Evolutionary conservation across 2,797 vertebrate genomes (phyloP), one percentile per base, ranked within the genome.

Genomic region (Lacerta bilineata): DNA sequence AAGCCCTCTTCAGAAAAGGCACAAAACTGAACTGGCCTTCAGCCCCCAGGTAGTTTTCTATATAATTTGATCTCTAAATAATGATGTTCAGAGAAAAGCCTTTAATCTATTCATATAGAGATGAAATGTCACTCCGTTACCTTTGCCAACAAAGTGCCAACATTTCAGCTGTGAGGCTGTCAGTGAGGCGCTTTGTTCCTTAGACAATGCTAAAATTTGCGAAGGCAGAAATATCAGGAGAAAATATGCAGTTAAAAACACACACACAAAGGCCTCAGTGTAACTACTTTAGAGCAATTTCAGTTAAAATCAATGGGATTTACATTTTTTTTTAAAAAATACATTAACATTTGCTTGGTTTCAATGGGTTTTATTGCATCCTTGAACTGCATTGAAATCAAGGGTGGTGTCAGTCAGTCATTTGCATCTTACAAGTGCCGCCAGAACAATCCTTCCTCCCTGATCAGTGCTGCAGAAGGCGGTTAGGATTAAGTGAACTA

Each of bases 101-200:
- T 90, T 20, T n/a, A 59, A 8, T 83, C 13, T 68, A 3, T 71
- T 11, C 25, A 10, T 50, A 17, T 4, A 33, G 61, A 64, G 61
- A 64, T 59, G 87, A 85, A 90, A 72, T 33, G 69, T 87, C 76
- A 61, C 15, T 41, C 43, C 90, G 25, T 3, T 2, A 1, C 69
- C 20, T 87, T 46, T 69, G 50, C 9, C 23, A 39, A 86, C 29
- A 87, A 92, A 94, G 88, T 78, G 72, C 2, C 88, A 88, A 13
- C 36, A 43, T 88, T 86, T 87, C 46, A 86, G n/a, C 71, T 87
- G 36, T 68, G 61, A 82, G 41, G 69, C 29, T 66, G 89, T 43
- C 68, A 83, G 43, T 76, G 80, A 86, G 90, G 39, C 46, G 74
- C 27, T 2, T 1, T 84, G 61, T 11, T 86, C 46, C 41, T 2